Conservation (phyloP, 53 echinoderm and acorn worm genomes). For the Holothuria scabra region DNA sequence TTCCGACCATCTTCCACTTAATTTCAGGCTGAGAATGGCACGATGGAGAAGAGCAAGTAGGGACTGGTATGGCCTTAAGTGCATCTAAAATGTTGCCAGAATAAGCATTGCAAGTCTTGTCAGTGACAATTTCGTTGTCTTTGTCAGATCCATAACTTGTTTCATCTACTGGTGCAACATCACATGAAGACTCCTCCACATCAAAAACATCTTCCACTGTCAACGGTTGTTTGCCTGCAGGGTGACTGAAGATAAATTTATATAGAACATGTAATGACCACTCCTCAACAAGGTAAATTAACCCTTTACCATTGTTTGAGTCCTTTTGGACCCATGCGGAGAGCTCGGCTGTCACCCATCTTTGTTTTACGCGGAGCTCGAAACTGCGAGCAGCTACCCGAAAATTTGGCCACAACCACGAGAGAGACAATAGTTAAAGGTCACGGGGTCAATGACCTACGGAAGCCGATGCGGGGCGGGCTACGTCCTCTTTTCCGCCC, state of each 20-base stretch:
- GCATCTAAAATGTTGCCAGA: not conserved
- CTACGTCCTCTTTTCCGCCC: too few relatives aligned
- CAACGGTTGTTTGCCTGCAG: not conserved
- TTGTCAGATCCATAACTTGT: not conserved
- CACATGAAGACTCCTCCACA: not conserved
- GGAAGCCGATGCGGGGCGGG: too few relatives aligned
- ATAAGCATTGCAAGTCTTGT: not conserved
- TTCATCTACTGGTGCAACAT: not conserved
- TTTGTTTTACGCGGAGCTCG: too few relatives aligned
- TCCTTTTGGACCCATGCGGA: too few relatives aligned
- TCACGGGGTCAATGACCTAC: too few relatives aligned
- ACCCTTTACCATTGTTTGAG: too few relatives aligned
- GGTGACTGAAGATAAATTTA: not conserved
- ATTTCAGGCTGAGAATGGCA: not conserved
- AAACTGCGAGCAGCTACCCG: too few relatives aligned
- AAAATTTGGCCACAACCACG: too few relatives aligned
- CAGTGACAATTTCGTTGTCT: not conserved
- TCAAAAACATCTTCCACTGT: slow-evolving; percentile 12
- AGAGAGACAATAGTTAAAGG: too few relatives aligned
- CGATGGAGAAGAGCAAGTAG: not conserved
- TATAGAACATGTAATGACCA: not conserved
- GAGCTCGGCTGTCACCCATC: too few relatives aligned
- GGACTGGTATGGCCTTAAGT: not conserved
- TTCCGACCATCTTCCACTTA: not conserved
- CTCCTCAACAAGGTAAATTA: too few relatives aligned